Base-by-base conservation (phyloP, 2,888 invertebrate genomes). In the Erpobdella octoculata region DNA sequence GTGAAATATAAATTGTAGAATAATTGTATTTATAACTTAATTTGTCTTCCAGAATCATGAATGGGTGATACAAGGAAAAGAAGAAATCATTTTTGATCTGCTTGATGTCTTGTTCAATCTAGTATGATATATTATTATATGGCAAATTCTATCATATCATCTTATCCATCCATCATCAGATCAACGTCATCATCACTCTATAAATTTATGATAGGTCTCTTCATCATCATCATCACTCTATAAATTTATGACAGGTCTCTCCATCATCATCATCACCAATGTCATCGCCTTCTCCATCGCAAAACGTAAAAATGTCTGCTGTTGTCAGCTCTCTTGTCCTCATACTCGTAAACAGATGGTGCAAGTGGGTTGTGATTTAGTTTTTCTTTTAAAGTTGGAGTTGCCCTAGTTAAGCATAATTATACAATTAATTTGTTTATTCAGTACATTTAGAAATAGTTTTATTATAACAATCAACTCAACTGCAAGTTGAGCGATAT, bases 291-390 rank as follows among this genome's bases (percentile, higher is more conserved):
- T n/a, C n/a, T n/a, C n/a, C n/a, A n/a, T n/a, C n/a, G n/a, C n/a
- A n/a, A n/a, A n/a, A n/a, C n/a, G n/a, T n/a, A n/a, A 53, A 53
- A 28, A 53, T 28, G 21, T 53, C 53, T 8, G 28, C 21, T 28
- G 28, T 53, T 28, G 8, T 53, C 21, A 25, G 21, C 21, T 53
- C 53, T 21, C 53, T 53, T 28, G 53, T 53, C 53, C 21, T 53
- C 53, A 53, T 53, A 21, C 53, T 53, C 21, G 53, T 53, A 21
- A 53, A 53, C 53, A 53, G 53, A 28, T 53, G 53, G 53, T 6
- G 15, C 53, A 53, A 28, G 53, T 53, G 53, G 8, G 21, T 53
- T 3, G 1, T 2, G 2, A 6, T 53, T 53, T 21, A 25, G 4
- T 25, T 4, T 4, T 18, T 53, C 0, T 18, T 53, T 21, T 18